These are phyloP conservation scores for Nomada flava DNA, from an alignment of 2,888 invertebrate genomes.

Conservation along the genomic window DNA sequence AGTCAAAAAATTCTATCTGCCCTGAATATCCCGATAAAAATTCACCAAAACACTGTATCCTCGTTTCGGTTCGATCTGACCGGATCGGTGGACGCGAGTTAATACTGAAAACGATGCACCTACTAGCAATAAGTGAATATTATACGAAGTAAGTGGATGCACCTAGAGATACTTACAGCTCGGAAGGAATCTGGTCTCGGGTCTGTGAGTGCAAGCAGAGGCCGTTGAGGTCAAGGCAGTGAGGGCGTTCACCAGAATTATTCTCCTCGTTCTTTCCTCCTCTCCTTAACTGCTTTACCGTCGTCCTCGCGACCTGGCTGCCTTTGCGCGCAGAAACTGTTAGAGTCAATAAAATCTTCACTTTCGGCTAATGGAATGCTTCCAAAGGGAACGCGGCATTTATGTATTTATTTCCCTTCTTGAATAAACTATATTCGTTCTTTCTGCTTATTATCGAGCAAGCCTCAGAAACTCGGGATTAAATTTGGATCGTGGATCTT, in stretches of 20 bases:
- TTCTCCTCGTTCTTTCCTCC: slow-evolving; percentile 69
- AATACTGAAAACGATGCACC: too few relatives aligned
- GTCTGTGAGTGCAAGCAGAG: slow-evolving; percentile 71
- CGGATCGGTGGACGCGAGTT: too few relatives aligned
- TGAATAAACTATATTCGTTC: background rate
- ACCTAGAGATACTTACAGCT: slow-evolving; percentile 42
- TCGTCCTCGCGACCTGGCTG: slow-evolving; percentile 37
- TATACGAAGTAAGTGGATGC: slow-evolving; percentile 44
- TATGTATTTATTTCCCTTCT: slow-evolving; percentile 27
- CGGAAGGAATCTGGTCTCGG: slow-evolving; percentile 73
- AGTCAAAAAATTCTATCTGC: too few relatives aligned
- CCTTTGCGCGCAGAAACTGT: slow-evolving; percentile 45
- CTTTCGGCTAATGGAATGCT: slow-evolving; percentile 50
- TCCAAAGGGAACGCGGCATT: slow-evolving; percentile 23
- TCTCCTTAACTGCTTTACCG: slow-evolving; percentile 59
- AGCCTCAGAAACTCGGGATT: background rate
- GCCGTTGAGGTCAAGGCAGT: slow-evolving; percentile 76
- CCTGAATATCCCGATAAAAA: too few relatives aligned
- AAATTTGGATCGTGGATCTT: too few relatives aligned
- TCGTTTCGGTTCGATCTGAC: too few relatives aligned
- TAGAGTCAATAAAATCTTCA: slow-evolving; percentile 62
- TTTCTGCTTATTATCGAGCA: background rate
- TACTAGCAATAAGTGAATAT: slow-evolving; percentile 2
- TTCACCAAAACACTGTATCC: too few relatives aligned
- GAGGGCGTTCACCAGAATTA: slow-evolving; percentile 78